phyloP scores from a whole-genome alignment of 2,113 vertebrate genomes.

The Machaerirhynchus nigripectus region DNA sequence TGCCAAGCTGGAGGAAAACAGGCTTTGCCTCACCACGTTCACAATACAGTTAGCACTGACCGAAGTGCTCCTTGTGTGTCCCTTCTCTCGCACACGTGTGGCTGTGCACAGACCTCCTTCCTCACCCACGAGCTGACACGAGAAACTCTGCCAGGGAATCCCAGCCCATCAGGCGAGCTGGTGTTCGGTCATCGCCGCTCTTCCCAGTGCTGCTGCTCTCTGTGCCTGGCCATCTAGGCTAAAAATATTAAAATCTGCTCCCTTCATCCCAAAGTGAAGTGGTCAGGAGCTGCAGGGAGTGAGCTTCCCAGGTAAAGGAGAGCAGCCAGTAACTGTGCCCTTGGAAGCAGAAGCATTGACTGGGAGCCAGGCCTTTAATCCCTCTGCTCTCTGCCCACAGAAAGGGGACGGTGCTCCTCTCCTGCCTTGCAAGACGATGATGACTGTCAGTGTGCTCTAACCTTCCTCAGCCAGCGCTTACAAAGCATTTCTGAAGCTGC shows the following conservation, averaged over 20 bases:
- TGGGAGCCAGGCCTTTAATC: neutral
- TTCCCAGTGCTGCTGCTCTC: rapidly evolving
- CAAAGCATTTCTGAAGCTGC: neutral
- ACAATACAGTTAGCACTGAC: rapidly evolving
- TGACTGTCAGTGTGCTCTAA: neutral
- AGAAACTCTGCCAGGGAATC: rapidly evolving
- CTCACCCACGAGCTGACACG: rapidly evolving
- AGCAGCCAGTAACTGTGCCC: neutral
- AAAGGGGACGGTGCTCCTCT: neutral
- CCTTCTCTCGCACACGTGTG: rapidly evolving
- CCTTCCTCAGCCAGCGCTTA: neutral
- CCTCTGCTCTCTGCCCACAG: neutral
- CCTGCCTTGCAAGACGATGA: neutral
- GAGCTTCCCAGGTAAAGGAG: neutral
- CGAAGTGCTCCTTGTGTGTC: rapidly evolving
- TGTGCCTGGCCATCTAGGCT: rapidly evolving
- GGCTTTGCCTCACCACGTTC: neutral
- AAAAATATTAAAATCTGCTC: neutral
- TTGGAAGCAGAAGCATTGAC: neutral
- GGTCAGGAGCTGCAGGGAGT: neutral
- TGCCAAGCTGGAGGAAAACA: neutral
- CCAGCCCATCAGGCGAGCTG: rapidly evolving
- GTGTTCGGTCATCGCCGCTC: rapidly evolving
- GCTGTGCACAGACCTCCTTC: neutral
- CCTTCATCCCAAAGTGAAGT: neutral